Base-by-base conservation (phyloP, 92 coral and sea anemone species). In the Paramuricea clavata region DNA sequence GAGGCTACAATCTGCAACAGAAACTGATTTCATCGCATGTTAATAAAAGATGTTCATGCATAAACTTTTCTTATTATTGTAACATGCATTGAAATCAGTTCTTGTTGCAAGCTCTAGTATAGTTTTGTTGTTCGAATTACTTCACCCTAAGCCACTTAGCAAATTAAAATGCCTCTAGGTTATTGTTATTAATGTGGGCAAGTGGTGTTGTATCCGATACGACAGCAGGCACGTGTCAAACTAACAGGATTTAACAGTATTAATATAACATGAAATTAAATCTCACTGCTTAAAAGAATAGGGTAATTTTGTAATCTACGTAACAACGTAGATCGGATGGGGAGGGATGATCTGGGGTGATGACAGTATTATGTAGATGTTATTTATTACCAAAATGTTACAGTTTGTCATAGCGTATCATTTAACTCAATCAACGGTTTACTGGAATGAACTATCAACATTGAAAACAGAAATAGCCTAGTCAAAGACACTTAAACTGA, bases 141-240 rank as follows among this genome's bases (percentile, higher is more conserved):
- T 56, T 56, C 26, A 65, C 17, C 26, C 5, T 54, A 54, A 54
- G 62, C 62, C 27, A 54, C 17, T 54, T 54, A 54, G 62, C 26
- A 21, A 19, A 54, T 27, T 31, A 27, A 26, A 0, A 65, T 30
- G 72, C 22, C 72, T 31, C 41, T 28, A 31, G 19, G 31, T 2
- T 22, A 60, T 56, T 56, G 64, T 17, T n/a, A n/a, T n/a, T n/a
- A 56, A 17, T n/a, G 26, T 22, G 39, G 41, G 21, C 21, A 30
- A 65, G 36, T 65, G 35, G 72, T 65, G 39, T 15, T 28, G 22
- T 31, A 28, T 65, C 72, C 72, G 72, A 28, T 65, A 0, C 72
- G 39, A 65, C 72, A 65, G 1, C 10, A 65, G 72, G 72, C 72
- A 31, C 72, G 72, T 33, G 72, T 33, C 72, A 28, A 28, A 6